Base-by-base conservation (phyloP, 2,113 vertebrate species). In the Mohoua ochrocephala region DNA sequence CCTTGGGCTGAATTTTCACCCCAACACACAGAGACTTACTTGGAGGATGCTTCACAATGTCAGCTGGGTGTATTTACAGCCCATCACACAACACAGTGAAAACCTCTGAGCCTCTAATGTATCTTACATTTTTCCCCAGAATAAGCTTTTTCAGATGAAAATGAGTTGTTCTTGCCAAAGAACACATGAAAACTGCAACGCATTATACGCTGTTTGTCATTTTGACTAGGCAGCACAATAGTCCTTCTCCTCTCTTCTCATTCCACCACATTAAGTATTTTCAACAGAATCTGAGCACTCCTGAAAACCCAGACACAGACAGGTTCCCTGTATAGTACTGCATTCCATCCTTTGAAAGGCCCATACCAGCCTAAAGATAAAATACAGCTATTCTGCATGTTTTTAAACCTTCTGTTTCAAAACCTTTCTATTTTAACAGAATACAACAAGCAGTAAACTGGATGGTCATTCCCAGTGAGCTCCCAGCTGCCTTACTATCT, bases 61-160 rank as follows among this genome's bases (percentile, higher is more conserved):
- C 89, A 77, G 0, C 12, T 33, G 22, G 35, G 23, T 1, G 0
- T 42, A 82, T 60, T 89, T 76, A 84, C 41, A 84, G 44, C 52
- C 53, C 83, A 84, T 41, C 44, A 35, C 33, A 11, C 68, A 84
- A 17, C 4, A 23, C 76, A 84, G 9, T 30, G 35, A 84, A 90
- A 94, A 86, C 44, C 52, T 81, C 64, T 45, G 7, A 41, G 79
- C 37, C 49, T 50, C 61, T 63, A 80, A 75, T 20, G 30, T 24
- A 84, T n/a, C 73, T 78, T 47, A 30, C 0, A 0, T 56, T 94
- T 90, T 84, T 76, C 42, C 42, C 67, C 53, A 87, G 75, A 94
- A 94, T 50, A 79, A 94, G 70, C 64, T 70, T 93, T 89, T 93
- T 39, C 73, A 64, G 69, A 75, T 14, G 45, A 68, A 87, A 97